Conservation (phyloP, 2,797 vertebrate genomes). For the Coregonus suidteri region DNA sequence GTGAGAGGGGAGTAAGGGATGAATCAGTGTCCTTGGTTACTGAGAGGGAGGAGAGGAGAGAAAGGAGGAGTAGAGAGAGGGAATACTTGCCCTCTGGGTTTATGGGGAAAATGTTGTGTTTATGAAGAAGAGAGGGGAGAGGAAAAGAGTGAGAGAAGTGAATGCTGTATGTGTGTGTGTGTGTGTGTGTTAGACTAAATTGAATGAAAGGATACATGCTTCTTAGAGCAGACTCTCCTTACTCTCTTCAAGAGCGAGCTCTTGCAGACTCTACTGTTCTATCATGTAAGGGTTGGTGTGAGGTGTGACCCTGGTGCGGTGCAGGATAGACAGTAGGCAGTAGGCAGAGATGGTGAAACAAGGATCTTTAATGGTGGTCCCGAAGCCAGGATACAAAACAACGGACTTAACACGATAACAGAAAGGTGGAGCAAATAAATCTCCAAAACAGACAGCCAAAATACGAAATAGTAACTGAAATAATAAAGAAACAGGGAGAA, state of each 20-base stretch:
- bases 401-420: too few relatives aligned
- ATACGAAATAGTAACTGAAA: too few relatives aligned
- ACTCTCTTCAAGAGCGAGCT: background rate
- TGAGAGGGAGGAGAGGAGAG: constrained; percentile 42
- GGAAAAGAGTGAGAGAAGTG: background rate
- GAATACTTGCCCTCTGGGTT: constrained; percentile 62
- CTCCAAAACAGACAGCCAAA: too few relatives aligned
- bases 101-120: constrained; percentile 17
- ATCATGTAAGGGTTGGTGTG: too few relatives aligned
- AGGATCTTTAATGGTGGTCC: too few relatives aligned
- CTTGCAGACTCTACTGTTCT: background rate
- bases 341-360: too few relatives aligned
- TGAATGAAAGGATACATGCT: constrained; percentile 6
- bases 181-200: too few relatives aligned
- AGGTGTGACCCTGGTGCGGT: too few relatives aligned
- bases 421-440: too few relatives aligned
- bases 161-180: background rate
- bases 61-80: constrained; percentile 64
- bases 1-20: constrained; percentile 54
- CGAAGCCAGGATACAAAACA: too few relatives aligned
- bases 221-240: constrained; percentile 2
- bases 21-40: constrained; percentile 76
- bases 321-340: too few relatives aligned
- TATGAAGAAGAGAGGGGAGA: background rate
- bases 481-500: too few relatives aligned